Conservation (phyloP, 2,888 invertebrate genomes). For the Drosophila parthenogenetica region DNA sequence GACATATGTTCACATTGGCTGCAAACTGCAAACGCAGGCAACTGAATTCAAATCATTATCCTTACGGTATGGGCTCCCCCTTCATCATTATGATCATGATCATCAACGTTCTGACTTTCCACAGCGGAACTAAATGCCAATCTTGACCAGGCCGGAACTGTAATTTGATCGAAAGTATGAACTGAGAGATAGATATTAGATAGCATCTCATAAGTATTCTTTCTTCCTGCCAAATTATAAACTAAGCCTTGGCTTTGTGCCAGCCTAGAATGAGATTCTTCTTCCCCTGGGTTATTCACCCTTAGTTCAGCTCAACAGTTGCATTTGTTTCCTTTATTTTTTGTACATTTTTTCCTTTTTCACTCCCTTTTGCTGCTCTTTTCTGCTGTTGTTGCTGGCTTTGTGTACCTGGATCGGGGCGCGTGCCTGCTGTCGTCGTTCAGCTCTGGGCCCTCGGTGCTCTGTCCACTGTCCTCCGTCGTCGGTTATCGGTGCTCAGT, state of each 20-base stretch:
- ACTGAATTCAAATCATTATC: constrained; percentile 61
- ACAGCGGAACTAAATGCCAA: constrained; percentile 74
- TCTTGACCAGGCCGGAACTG: constrained; percentile 81
- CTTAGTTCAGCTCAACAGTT: constrained; percentile 67
- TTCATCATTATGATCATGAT: constrained; percentile 18
- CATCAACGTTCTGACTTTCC: constrained; percentile 5
- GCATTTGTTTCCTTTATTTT: constrained; percentile 63
- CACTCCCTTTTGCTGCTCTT: constrained; percentile 24
- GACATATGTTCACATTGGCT: constrained; percentile 68
- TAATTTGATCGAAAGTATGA: constrained; percentile 80
- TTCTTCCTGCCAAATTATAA: constrained; percentile 73
- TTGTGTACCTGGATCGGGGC: constrained; percentile 74
- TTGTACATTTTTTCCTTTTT: constrained; percentile 34
- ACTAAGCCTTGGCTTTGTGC: constrained; percentile 38
- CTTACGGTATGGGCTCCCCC: constrained; percentile 47
- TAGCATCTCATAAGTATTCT: constrained; percentile 61
- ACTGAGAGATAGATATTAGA: constrained; percentile 66
- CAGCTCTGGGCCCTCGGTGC: constrained; percentile 24
- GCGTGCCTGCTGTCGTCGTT: constrained; percentile 83
- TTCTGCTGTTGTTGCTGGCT: constrained; percentile 31
- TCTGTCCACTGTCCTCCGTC: constrained; percentile 12
- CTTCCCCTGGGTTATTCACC: constrained; percentile 60
- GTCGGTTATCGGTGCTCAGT: constrained; percentile 3
- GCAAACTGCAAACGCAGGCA: constrained; percentile 10
- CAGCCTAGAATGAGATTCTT: constrained; percentile 66